Evolutionary conservation across 2,888 invertebrate genomes (phyloP).

Genomic region (Eristalis intricaria): DNA sequence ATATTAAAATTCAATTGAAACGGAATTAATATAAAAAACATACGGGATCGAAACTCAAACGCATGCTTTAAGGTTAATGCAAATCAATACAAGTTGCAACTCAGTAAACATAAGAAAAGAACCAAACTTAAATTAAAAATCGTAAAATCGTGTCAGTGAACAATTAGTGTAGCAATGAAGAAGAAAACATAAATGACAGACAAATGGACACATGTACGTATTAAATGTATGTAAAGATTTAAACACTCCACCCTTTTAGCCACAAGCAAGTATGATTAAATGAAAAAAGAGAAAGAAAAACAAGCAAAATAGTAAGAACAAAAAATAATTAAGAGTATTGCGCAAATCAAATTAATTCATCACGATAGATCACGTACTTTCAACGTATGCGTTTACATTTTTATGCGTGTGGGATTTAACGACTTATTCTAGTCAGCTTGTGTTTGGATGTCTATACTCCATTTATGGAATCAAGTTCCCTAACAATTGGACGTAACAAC

Average conservation of each 20-base stretch:
- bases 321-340: no score
- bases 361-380: no score
- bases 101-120: constrained; percentile 15
- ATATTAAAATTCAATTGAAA: not conserved
- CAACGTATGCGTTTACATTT: no score
- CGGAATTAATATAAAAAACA: not conserved
- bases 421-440: no score
- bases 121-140: not conserved
- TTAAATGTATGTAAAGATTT: not conserved
- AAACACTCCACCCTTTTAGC: not conserved
- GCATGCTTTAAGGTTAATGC: not conserved
- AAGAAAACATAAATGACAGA: not conserved
- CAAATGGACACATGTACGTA: not conserved
- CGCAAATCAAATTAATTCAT: no score
- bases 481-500: no score
- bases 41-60: not conserved
- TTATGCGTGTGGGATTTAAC: no score
- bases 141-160: constrained; percentile 26
- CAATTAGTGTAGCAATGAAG: not conserved
- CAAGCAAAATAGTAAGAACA: not conserved
- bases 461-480: no score
- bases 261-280: constrained; percentile 9
- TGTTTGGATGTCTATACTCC: no score
- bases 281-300: not conserved
- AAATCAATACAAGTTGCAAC: constrained; percentile 30